Conservation (phyloP, 2,888 invertebrate genomes). For the Synergus gifuensis region DNA sequence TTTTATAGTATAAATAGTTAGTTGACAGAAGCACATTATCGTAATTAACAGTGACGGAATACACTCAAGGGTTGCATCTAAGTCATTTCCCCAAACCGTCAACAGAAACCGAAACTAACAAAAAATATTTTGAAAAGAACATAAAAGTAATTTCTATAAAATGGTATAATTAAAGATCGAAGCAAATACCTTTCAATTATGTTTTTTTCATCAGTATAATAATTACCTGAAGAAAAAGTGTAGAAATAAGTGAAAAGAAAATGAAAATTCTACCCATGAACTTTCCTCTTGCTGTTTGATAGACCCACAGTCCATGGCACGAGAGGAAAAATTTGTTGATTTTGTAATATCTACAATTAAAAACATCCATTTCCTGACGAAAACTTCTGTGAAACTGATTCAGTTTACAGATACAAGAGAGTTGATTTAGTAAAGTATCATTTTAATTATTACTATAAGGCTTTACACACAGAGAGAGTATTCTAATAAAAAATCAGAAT, state of each 20-base stretch:
- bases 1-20: not conserved
- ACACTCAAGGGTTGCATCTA: not conserved
- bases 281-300: not conserved
- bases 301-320: not conserved
- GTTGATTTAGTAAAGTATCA: not conserved
- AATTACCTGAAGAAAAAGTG: constrained; percentile 12
- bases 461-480: not conserved
- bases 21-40: not conserved
- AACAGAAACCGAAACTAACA: constrained; percentile 6
- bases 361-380: constrained; percentile 7
- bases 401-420: not conserved
- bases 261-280: not conserved
- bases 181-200: no score
- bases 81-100: not conserved
- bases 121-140: no score
- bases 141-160: no score
- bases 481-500: not conserved
- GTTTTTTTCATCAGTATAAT: no score
- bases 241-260: not conserved
- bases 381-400: not conserved
- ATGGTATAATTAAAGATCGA: no score
- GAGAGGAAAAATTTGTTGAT: constrained; percentile 12
- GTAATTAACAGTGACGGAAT: not conserved
- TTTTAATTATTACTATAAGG: not conserved
- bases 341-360: not conserved